Evolutionary conservation across 2,797 vertebrate species (phyloP), one percentile per base, ranked within the genome.

Genomic region (Paguma larvata): DNA sequence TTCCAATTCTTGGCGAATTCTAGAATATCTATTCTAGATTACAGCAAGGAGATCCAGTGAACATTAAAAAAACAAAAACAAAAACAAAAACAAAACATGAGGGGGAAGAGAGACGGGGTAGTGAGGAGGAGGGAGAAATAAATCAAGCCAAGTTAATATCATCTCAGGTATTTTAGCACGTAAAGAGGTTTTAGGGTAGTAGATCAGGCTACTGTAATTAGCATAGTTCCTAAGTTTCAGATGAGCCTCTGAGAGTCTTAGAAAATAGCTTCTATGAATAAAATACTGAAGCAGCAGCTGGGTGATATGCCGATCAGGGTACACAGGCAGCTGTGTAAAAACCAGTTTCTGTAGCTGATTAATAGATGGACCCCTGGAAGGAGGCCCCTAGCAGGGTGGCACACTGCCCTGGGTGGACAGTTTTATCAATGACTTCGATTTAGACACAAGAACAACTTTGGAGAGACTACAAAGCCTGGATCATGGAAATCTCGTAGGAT

Each of bases 341-440:
- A 91, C n/a, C 38, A 72, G 82, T 63, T 70, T 89, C 83, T 89
- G 84, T 46, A 95, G 30, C 3, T 85, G 85, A 90, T 93, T 89
- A 87, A 84, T 2, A 85, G 73, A 63, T 18, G 41, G 41, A 89
- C 38, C 62, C 34, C 6, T 15, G 0, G 14, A 56, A 93, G 41
- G 41, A 46, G 53, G 75, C 41, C 62, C 72, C 79, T 34, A 41
- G 72, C 9, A 27, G 82, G 65, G 80, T 46, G 63, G 94, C 62
- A 68, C 5, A 1, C 48, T 44, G 62, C 23, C 56, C 41, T 59
- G 30, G 23, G 75, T 32, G 86, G 94, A 82, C 32, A 92, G 56
- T 67, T 83, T 95, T 85, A 95, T 92, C 89, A 67, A 21, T 63
- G 83, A 84, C 89, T 95, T 73, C 19, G 21, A 97, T 87, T 97